Base-by-base conservation (phyloP, 2,797 vertebrate species). In the Sebastes steindachneri region DNA sequence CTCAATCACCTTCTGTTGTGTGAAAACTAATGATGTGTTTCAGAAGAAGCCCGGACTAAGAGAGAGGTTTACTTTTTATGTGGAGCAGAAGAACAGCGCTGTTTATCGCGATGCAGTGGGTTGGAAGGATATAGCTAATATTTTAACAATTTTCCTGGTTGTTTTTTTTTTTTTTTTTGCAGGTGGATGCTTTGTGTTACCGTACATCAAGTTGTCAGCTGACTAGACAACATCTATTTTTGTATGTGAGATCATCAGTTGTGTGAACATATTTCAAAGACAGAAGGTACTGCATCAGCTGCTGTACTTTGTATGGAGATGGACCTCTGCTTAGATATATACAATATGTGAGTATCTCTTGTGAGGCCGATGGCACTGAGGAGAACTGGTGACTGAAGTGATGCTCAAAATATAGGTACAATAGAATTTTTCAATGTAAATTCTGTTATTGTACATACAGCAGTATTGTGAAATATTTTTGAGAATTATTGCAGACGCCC, bases 381-480 rank as follows among this genome's bases (percentile, higher is more conserved):
- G 80, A 88, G 72, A 86, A 82, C 69, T 84, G 77, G 72, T 76
- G 84, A 91, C 86, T 91, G 84, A 88, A 89, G 90, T 68, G 89
- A 93, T 92, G 77, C 90, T 92, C 84, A 86, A 86, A 93, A 82
- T 92, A 91, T 93, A 91, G 88, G 89, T 93, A 93, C 91, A 91
- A 92, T 93, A 93, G 92, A 92, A 92, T 92, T 95, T 94, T 94
- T 94, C 92, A 94, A 92, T 94, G 94, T 95, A 95, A 95, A 95
- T 95, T 94, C 90, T 93, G 93, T 95, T 93, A 93, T 91, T 95
- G 94, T 95, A 95, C 94, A 95, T 95, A 95, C 89, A 85, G 93
- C 93, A 88, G 92, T 95, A 94, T 94, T 95, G 95, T 95, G 93
- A 94, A 93, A 93, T 95, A 94, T 95, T 94, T 95, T 95, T 95